phyloP scores from a whole-genome alignment of 2,888 invertebrate genomes.

The Diarsia mendica region DNA sequence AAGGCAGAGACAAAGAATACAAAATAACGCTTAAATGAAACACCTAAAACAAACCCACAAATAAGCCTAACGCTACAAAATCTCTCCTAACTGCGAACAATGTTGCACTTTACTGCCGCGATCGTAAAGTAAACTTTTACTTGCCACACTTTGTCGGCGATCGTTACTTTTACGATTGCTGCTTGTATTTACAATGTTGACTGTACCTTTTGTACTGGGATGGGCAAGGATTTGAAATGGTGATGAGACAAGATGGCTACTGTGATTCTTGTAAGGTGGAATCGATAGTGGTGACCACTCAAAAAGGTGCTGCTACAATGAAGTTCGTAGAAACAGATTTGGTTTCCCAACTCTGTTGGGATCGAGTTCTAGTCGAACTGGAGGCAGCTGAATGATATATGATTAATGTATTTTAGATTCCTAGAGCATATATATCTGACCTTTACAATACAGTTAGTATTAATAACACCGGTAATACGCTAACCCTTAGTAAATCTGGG shows the following conservation, averaged over 20 bases:
- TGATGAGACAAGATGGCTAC: background rate
- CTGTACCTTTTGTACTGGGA: constrained; percentile 23
- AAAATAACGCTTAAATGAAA: background rate
- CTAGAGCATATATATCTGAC: too few relatives aligned
- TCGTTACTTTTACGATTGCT: constrained; percentile 47
- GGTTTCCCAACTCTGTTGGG: too few relatives aligned
- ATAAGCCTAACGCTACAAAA: constrained; percentile 41
- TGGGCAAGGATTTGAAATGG: constrained; percentile 27
- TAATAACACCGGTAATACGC: too few relatives aligned
- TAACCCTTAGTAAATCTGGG: too few relatives aligned
- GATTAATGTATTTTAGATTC: too few relatives aligned
- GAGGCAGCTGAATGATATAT: too few relatives aligned
- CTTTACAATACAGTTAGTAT: too few relatives aligned
- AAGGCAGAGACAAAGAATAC: background rate
- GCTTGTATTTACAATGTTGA: constrained; percentile 54
- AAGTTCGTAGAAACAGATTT: too few relatives aligned
- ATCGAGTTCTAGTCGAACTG: too few relatives aligned
- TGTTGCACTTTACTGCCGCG: constrained; percentile 51
- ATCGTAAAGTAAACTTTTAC: constrained; percentile 62
- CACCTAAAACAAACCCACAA: constrained; percentile 13
- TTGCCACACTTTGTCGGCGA: constrained; percentile 51
- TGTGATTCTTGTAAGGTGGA: background rate
- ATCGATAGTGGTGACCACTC: too few relatives aligned
- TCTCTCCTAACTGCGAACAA: constrained; percentile 41
- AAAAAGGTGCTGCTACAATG: background rate